A percentile compares a stretch with the other conserved stretches of the same genome.
Conservation (phyloP, 2,797 vertebrate genomes). For the Melanogrammus aeglefinus region DNA sequence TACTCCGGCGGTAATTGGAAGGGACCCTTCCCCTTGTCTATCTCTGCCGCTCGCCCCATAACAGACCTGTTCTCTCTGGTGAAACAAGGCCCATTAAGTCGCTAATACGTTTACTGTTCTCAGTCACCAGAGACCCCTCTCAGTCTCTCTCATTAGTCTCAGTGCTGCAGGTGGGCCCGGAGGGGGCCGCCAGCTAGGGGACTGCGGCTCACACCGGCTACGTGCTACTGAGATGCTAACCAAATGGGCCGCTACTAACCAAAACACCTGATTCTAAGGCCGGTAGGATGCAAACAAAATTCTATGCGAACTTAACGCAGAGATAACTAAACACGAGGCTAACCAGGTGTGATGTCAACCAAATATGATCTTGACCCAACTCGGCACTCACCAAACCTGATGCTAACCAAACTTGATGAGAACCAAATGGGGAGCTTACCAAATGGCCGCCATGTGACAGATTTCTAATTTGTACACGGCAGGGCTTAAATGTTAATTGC, state of each 20-base stretch:
- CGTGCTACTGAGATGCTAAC: not conserved
- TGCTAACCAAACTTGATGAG: constrained; percentile 34
- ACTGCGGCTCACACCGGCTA: constrained; percentile 4
- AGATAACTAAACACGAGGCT: constrained; percentile 31
- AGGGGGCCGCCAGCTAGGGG: constrained; percentile 43
- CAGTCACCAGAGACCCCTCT: constrained; percentile 52
- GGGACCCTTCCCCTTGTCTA: not conserved
- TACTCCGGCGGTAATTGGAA: not conserved
- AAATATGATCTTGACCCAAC: constrained; percentile 36
- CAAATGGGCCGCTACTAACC: constrained; percentile 28
- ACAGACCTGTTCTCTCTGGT: not conserved
- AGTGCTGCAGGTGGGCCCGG: constrained; percentile 51
- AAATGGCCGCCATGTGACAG: constrained; percentile 49
- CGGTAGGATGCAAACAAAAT: not conserved
- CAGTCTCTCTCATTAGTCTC: constrained; percentile 59
- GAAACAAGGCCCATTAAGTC: constrained; percentile 17
- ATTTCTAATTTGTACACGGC: constrained; percentile 59
- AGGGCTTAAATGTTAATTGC: constrained; percentile 67
- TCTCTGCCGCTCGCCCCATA: not conserved
- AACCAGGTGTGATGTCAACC: constrained; percentile 26
- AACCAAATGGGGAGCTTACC: not conserved
- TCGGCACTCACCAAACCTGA: not conserved
- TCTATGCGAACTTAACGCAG: not conserved
- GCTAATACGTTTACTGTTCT: constrained; percentile 53
- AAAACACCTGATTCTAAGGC: constrained; percentile 22